Evolutionary conservation across 2,888 invertebrate species (phyloP), one percentile per base, ranked within the genome.

Genomic region (Notodonta ziczac): DNA sequence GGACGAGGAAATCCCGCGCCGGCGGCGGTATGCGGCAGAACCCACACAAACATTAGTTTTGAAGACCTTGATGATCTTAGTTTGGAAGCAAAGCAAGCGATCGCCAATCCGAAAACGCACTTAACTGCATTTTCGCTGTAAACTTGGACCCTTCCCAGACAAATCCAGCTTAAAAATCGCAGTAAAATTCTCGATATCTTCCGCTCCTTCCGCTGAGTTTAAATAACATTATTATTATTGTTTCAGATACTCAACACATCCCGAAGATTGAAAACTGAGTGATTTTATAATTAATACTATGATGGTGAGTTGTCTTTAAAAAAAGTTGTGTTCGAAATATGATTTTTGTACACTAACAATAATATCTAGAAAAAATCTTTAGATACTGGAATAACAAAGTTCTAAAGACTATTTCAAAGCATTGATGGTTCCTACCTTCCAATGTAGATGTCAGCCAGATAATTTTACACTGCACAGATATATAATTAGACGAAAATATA

Each of bases 231-330:
- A 53, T n/a, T 63, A 73, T 58, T 66, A 65, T 75, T 74, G 65
- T 84, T 84, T 57, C 85, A 86, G 86, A 83, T 84, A 77, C 70
- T 71, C 74, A 74, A 74, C 24, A 62, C 66, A 66, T 61, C 67
- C 53, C 64, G 74, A 74, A 73, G 70, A 74, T 68, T 67, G 64
- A 65, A 60, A 60, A 67, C 69, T 60, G 66, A 66, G 63, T 66
- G 67, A 70, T 51, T 57, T 67, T 65, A 73, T 57, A 67, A 64
- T 70, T 66, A 68, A 68, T 78, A 80, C 2, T 24, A 24, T 81
- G 74, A 86, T 85, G 85, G 85, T 85, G 66, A 85, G 85, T 86
- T 57, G 52, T 39, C 40, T 16, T 24, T 35, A 50, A 52, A 56
- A 14, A 16, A 51, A 59, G 52, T 10, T 42, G 42, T 42, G 10